Percentiles rank a stretch among this genome's conserved stretches.
phyloP scores from a whole-genome alignment of 2,888 invertebrate species.

The Cephalotes varians region DNA sequence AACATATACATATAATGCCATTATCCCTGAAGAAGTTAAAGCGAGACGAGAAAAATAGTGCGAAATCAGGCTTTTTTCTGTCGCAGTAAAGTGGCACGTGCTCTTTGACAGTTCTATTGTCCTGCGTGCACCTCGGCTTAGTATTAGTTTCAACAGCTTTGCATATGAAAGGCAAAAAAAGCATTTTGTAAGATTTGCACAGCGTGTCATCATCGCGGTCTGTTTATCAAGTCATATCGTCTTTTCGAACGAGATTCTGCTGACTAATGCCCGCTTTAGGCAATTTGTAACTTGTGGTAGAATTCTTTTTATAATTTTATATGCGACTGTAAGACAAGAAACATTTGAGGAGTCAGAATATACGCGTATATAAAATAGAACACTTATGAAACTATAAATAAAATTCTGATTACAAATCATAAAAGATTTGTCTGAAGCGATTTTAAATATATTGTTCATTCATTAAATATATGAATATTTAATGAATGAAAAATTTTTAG shows the following conservation, averaged over 20 bases:
- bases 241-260: not conserved
- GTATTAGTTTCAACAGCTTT: constrained; percentile 33
- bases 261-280: not conserved
- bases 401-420: not conserved
- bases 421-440: not conserved
- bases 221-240: not conserved
- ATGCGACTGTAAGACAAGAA: not conserved
- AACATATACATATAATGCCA: not conserved
- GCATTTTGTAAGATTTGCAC: constrained; percentile 45
- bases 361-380: not conserved
- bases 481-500: not conserved
- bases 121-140: constrained; percentile 1
- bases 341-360: not conserved
- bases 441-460: not conserved
- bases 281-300: not conserved
- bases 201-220: not conserved
- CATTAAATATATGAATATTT: too few relatives aligned
- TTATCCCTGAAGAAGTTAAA: not conserved
- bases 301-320: not conserved
- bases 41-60: not conserved
- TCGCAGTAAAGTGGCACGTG: not conserved
- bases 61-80: not conserved
- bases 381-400: not conserved
- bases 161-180: constrained; percentile 54
- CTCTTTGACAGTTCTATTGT: not conserved